These are phyloP conservation scores for Mesoligia furuncula DNA, from an alignment of 2,888 invertebrate genomes.

Conservation along the genomic window DNA sequence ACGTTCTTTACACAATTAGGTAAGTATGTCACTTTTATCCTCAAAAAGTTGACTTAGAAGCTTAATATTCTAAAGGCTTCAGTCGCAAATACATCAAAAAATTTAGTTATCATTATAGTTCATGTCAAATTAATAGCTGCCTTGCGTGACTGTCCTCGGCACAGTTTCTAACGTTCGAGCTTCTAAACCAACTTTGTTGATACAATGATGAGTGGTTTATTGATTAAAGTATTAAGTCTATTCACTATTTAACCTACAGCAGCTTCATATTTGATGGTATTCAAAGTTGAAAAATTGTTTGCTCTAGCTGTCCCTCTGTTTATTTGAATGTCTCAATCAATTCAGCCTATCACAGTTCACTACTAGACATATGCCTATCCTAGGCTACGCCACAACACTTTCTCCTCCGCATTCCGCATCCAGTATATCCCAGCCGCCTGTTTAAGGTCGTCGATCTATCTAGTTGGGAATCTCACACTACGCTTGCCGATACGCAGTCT, in stretches of 20 bases:
- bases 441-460: not conserved
- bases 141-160: slow-evolving; percentile 85
- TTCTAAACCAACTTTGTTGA: slow-evolving; percentile 72
- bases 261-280: slow-evolving; percentile 18
- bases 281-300: slow-evolving; percentile 1
- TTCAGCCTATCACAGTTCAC: not conserved
- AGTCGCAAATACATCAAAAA: slow-evolving; percentile 32
- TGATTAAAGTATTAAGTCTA: slow-evolving; percentile 70
- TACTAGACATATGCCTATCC: not conserved
- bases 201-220: slow-evolving; percentile 75
- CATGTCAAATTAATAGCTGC: slow-evolving; percentile 79
- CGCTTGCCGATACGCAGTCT: not conserved
- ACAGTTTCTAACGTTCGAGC: slow-evolving; percentile 74
- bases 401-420: not conserved
- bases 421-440: not conserved
- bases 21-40: not conserved
- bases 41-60: slow-evolving; percentile 17
- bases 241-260: slow-evolving; percentile 29
- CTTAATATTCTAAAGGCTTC: slow-evolving; percentile 24
- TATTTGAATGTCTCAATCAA: not conserved
- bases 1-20: not conserved
- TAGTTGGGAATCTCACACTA: not conserved
- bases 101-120: slow-evolving; percentile 70
- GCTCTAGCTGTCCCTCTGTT: not conserved
- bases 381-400: not conserved